Conservation (phyloP, 2,797 vertebrate species). For the Spea hammondii region DNA sequence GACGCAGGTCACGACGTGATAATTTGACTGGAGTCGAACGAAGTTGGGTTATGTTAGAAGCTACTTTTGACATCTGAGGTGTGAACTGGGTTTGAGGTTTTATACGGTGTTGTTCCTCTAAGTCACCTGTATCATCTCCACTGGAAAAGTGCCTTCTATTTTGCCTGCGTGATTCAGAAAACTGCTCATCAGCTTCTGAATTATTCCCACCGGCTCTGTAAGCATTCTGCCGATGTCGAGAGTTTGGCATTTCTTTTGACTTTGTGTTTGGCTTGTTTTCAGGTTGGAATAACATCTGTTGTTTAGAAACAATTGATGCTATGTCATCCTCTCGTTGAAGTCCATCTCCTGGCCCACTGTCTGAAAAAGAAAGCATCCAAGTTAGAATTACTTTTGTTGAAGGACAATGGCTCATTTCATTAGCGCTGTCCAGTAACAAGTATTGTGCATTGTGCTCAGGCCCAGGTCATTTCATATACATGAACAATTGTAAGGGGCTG, state of each 20-base stretch:
- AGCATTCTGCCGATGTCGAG: constrained; percentile 50
- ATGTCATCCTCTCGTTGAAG: constrained; percentile 52
- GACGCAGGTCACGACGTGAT: constrained; percentile 72
- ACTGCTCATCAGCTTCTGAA: constrained; percentile 48
- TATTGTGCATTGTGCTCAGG: too few species aligned
- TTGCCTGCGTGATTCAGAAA: constrained; percentile 38
- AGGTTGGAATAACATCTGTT: constrained; percentile 58
- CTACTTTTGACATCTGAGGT: constrained; percentile 49
- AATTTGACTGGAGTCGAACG: constrained; percentile 70
- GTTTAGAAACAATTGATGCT: constrained; percentile 55
- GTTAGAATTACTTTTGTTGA: not conserved
- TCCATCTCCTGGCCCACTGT: constrained; percentile 52
- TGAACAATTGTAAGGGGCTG: too few species aligned
- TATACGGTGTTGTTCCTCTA: constrained; percentile 47
- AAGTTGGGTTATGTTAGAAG: constrained; percentile 51
- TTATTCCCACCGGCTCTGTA: constrained; percentile 50
- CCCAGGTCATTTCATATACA: too few species aligned
- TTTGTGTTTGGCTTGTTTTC: constrained; percentile 54
- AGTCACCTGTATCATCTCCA: constrained; percentile 53
- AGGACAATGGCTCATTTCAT: not conserved
- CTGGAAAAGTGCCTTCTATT: constrained; percentile 46
- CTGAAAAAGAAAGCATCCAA: constrained; percentile 58
- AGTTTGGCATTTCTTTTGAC: constrained; percentile 54
- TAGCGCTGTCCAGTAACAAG: too few species aligned
- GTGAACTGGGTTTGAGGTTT: constrained; percentile 49